Evolutionary conservation across 2,888 invertebrate genomes (phyloP).

Genomic region (Camponotus fellah): DNA sequence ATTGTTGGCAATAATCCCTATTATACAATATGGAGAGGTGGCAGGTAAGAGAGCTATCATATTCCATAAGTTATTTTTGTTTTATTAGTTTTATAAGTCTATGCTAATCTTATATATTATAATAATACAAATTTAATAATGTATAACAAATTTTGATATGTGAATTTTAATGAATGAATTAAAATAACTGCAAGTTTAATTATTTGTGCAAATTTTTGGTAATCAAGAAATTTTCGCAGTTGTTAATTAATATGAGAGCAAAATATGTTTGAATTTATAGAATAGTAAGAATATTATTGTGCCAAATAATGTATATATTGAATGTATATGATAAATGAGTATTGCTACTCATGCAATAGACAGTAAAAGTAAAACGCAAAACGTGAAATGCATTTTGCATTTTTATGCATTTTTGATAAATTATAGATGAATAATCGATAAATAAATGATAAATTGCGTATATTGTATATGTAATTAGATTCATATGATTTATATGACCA

Average conservation of each 20-base stretch:
- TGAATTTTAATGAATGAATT: background rate
- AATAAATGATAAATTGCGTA: constrained; percentile 58
- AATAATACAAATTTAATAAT: background rate
- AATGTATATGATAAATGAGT: background rate
- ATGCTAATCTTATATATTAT: background rate
- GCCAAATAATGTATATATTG: constrained; percentile 27
- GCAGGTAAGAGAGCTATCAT: background rate
- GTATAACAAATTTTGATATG: background rate
- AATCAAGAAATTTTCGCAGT: background rate
- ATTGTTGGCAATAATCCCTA: background rate
- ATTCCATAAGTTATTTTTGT: background rate
- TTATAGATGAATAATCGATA: constrained; percentile 36
- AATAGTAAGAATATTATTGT: constrained; percentile 2
- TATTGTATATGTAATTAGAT: constrained; percentile 43
- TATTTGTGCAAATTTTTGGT: background rate
- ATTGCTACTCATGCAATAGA: constrained; percentile 52
- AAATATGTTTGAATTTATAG: background rate
- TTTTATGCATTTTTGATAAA: constrained; percentile 52
- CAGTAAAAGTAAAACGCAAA: constrained; percentile 27
- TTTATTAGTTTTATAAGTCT: background rate
- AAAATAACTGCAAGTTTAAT: background rate
- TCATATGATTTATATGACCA: constrained; percentile 9
- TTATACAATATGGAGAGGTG: background rate
- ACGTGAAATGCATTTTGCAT: constrained; percentile 19
- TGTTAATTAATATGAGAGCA: background rate